Conservation (phyloP, 2,113 vertebrate genomes). For the Eptesicus fuscus region DNA sequence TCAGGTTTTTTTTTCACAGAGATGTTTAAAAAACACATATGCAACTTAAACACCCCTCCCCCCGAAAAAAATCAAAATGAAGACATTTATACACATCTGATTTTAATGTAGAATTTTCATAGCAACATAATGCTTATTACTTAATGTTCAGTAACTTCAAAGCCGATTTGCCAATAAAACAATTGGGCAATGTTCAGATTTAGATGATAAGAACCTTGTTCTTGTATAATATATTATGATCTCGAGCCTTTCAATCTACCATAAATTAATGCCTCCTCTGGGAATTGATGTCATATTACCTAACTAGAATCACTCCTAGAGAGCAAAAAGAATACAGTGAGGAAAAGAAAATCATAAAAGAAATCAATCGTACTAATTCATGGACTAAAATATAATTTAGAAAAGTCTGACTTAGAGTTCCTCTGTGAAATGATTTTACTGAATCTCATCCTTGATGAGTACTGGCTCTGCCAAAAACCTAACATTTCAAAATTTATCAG, state of each 20-base stretch:
- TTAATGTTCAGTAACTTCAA: constrained; percentile 25
- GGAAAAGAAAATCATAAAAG: constrained; percentile 63
- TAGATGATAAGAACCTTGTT: neutral
- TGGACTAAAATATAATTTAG: constrained; percentile 57
- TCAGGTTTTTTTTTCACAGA: neutral
- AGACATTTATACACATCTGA: constrained; percentile 28
- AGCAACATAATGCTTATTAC: constrained; percentile 27
- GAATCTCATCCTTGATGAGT: neutral
- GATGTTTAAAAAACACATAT: neutral
- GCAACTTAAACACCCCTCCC: neutral
- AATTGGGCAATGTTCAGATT: neutral
- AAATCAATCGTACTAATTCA: constrained; percentile 60
- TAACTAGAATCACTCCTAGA: constrained; percentile 52
- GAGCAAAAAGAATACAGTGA: constrained; percentile 69
- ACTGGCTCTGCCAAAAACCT: neutral
- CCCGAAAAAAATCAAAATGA: neutral
- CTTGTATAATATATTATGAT: constrained; percentile 48
- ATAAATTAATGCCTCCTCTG: constrained; percentile 69
- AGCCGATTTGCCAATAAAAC: neutral
- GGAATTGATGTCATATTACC: constrained; percentile 64
- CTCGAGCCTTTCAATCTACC: constrained; percentile 60
- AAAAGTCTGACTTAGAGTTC: constrained; percentile 15
- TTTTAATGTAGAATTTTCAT: constrained; percentile 51
- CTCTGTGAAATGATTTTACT: constrained; percentile 35
- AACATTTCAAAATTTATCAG: neutral